Evolutionary conservation across 2,113 vertebrate species (phyloP), one percentile per base, ranked within the genome.

Genomic region (Atrichornis clamosus): DNA sequence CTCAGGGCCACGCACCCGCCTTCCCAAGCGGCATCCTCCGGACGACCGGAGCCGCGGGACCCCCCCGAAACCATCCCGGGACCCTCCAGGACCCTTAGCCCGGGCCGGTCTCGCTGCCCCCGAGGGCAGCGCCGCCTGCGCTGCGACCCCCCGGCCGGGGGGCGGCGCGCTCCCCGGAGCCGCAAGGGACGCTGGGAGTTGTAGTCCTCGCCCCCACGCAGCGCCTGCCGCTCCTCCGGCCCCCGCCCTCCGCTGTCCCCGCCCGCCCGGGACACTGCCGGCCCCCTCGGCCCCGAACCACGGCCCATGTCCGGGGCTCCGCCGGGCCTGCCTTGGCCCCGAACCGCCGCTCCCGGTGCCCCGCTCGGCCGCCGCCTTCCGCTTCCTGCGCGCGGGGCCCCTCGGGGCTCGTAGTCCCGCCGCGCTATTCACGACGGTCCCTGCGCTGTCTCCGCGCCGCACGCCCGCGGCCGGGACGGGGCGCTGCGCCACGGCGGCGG

Each of bases 341-440:
- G 49, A 15, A 15, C 10, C 14, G 5, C 59, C 47, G 14, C 37
- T n/a, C 22, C 11, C 21, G 37, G 60, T 28, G 42, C 89, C 12
- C 18, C 24, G 32, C 55, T 46, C 18, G 5, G 5, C 17, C 10
- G 5, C 35, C 12, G 62, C 16, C 46, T 93, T 94, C 90, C 95
- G 90, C 30, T 72, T 72, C 52, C 15, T 26, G 20, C 39, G 47
- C 81, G 88, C 96, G 30, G n/a, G 14, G 83, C 75, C 78, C 72
- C 85, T 30, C 94, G 97, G 97, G 96, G 90, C 23, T 39, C n/a
- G 97, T 96, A 97, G 97, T 97, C 59, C 69, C 14, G 13, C 30
- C 22, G 46, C 22, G 59, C 84, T 70, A 96, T 96, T 97, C 96
- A 87, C 89, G 81, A 90, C 70, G 87, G 85, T 47, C 28, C 27